Evolutionary conservation across 2,113 vertebrate genomes (phyloP), one percentile per base, ranked within the genome.

Genomic region (Stercorarius parasiticus): DNA sequence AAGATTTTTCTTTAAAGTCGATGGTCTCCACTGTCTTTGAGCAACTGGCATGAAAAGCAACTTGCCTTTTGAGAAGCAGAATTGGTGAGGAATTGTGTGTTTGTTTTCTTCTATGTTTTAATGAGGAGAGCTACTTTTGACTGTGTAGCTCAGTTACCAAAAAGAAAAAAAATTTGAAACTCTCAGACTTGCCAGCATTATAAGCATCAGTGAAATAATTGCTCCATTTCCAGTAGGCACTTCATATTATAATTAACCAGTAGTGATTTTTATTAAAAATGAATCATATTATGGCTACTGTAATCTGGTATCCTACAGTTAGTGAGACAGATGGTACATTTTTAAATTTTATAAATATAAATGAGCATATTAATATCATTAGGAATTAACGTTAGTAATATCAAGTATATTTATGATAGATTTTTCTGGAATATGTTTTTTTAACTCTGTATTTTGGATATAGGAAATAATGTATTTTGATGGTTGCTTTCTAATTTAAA

Each of bases 291-390:
- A 93, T 67, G 91, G 42, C 82, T 94, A 91, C 61, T 87, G 88
- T 95, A 96, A 84, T 92, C 49, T 97, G 49, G 32, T 91, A 62
- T 97, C 85, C 92, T 94, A 82, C 50, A 95, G 62, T 84, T 96
- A 96, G 21, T 76, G 78, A 96, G 87, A 97, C 85, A 98, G 96
- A 97, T 94, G 88, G 94, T 83, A 97, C 43, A 69, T 94, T 97
- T 97, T 97, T 82, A 77, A 65, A 95, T 86, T 70, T 94, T 97
- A 98, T 94, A 97, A 97, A 98, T 98, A 97, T 91, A 97, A 98
- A 98, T 96, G 82, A 96, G 65, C 78, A 52, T 94, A 88, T 93
- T 97, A 96, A 84, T 96, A 76, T 47, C 55, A 96, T 62, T 97
- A 96, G 73, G 76, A 96, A 97, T 95, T 97, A 89, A 84, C 40